These are phyloP conservation scores for Ophthalmolycus amberensis DNA, from an alignment of 2,113 vertebrate species.

Conservation along the genomic window DNA sequence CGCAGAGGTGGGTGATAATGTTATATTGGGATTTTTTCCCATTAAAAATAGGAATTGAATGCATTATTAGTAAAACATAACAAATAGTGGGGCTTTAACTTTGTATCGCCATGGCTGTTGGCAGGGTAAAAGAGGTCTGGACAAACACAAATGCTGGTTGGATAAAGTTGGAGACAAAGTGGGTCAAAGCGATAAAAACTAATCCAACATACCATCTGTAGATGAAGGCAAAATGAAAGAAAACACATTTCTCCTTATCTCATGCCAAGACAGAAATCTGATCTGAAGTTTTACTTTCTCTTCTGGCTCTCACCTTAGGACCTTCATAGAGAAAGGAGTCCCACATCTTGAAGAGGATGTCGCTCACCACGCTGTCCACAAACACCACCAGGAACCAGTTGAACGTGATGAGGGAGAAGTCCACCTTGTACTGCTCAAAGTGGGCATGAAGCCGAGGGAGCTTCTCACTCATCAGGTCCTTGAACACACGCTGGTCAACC, in stretches of 20 bases:
- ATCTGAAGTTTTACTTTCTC: background rate
- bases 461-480: conserved; percentile 96
- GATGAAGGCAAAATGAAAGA: background rate
- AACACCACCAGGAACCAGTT: conserved; percentile 99
- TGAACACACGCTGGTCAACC: conserved; percentile 98
- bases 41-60: background rate
- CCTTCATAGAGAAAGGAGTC: conserved; percentile 97
- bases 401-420: conserved; percentile 98
- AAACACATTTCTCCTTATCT: background rate
- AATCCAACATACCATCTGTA: background rate
- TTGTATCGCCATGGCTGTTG: background rate
- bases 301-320: conserved; percentile 87
- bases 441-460: conserved; percentile 92
- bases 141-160: background rate
- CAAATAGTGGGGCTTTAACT: background rate
- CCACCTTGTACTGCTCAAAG: conserved; percentile 94
- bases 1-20: background rate
- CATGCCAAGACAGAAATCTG: background rate
- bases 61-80: background rate
- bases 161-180: background rate
- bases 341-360: conserved; percentile 98
- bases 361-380: conserved; percentile 96
- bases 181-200: background rate
- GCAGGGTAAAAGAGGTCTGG: background rate
- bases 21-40: background rate